Conservation (phyloP, 2,113 vertebrate species). For the Apaloderma vittatum region DNA sequence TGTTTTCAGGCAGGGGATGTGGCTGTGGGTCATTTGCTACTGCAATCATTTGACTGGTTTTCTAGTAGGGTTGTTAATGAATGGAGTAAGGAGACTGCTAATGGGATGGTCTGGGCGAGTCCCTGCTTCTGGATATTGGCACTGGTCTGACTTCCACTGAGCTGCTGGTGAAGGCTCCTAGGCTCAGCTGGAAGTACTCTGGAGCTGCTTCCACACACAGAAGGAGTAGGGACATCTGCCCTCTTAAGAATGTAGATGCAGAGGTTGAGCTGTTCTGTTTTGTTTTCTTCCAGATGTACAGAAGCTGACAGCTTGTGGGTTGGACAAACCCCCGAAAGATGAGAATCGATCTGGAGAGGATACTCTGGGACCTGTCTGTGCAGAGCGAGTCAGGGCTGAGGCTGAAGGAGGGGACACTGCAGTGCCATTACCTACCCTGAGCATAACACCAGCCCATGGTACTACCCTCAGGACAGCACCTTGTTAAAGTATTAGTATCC, state of each 20-base stretch:
- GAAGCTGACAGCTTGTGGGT: slow-evolving; percentile 80
- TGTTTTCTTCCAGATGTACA: slow-evolving; percentile 83
- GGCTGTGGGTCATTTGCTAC: background rate
- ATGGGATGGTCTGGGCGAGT: background rate
- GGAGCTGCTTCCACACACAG: background rate
- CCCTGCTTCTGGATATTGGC: background rate
- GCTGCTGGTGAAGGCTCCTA: background rate
- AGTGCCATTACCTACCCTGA: slow-evolving; percentile 73
- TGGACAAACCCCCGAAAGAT: slow-evolving; percentile 79
- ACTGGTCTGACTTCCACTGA: background rate
- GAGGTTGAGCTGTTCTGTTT: background rate
- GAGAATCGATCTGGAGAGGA: slow-evolving; percentile 55
- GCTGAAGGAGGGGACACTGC: slow-evolving; percentile 61
- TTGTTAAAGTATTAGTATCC: background rate
- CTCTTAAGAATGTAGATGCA: background rate
- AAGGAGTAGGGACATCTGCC: background rate
- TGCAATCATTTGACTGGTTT: background rate
- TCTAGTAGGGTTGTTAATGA: background rate
- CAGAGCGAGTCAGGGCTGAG: background rate
- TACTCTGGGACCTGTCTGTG: background rate
- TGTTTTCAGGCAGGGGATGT: background rate
- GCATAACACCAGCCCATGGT: slow-evolving; percentile 67
- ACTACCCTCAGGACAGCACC: background rate
- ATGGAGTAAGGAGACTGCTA: background rate
- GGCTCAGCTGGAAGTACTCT: background rate